phyloP scores from a whole-genome alignment of 2,113 vertebrate genomes.

The Erinaceus europaeus region DNA sequence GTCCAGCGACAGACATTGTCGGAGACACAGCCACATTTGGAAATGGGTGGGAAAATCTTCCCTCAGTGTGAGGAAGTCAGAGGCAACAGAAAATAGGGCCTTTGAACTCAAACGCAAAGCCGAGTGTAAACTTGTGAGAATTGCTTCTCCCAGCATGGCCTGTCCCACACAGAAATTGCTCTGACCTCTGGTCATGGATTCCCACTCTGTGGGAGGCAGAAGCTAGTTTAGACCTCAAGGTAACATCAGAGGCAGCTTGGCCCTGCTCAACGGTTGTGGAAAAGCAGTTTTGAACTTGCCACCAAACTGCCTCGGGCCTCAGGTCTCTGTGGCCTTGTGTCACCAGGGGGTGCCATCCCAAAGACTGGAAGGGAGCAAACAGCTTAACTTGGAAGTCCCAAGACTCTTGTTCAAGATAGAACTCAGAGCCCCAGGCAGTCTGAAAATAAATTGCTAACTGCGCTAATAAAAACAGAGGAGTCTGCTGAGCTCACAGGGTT shows the following conservation, averaged over 20 bases:
- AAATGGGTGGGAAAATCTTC: too few relatives aligned
- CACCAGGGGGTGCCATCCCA: not conserved
- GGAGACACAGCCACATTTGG: too few relatives aligned
- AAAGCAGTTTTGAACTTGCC: not conserved
- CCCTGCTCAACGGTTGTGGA: not conserved
- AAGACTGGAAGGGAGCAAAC: too few relatives aligned
- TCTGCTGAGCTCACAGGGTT: not conserved
- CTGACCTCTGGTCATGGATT: not conserved
- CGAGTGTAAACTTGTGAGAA: not conserved
- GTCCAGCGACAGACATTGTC: too few relatives aligned
- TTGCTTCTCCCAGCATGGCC: not conserved
- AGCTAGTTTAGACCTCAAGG: not conserved
- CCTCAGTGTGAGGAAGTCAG: not conserved
- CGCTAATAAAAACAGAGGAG: slow-evolving; percentile 2
- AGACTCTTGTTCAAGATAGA: not conserved
- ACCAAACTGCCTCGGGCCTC: not conserved
- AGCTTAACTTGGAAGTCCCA: too few relatives aligned
- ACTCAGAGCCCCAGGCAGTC: not conserved
- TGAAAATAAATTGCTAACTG: slow-evolving; percentile 1
- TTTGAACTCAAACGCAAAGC: too few relatives aligned
- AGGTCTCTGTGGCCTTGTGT: not conserved
- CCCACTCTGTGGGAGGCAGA: not conserved
- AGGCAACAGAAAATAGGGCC: not conserved
- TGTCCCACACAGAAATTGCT: not conserved
- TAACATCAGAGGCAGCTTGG: not conserved